These are phyloP conservation scores for Acromyrmex charruanus DNA, from an alignment of 1,140 invertebrate species.

Conservation along the genomic window DNA sequence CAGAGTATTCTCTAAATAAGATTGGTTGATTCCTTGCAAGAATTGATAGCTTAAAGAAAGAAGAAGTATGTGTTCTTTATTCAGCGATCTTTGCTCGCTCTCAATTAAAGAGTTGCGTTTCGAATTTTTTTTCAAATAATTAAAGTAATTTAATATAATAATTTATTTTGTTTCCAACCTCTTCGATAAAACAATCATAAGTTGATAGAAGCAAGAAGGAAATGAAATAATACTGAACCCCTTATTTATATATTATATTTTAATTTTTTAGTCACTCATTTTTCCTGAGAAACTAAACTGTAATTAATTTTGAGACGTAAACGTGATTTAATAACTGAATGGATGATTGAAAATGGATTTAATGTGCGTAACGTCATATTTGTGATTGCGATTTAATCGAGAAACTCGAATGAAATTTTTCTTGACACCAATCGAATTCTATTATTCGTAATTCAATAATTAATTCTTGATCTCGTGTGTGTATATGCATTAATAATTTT, in stretches of 20 bases:
- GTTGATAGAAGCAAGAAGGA: background rate
- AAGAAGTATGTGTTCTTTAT: background rate
- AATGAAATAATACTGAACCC: background rate
- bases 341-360: background rate
- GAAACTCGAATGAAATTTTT: background rate
- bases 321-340: background rate
- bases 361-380: background rate
- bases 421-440: background rate
- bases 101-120: constrained; percentile 6
- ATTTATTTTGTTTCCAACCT: background rate
- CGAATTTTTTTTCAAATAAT: background rate
- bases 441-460: background rate
- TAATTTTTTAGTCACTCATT: too few relatives aligned
- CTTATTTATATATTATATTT: background rate
- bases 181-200: background rate
- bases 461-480: background rate
- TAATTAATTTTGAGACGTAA: background rate
- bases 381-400: background rate
- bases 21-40: background rate
- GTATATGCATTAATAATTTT: background rate
- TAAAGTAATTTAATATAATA: background rate
- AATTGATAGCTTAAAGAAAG: background rate
- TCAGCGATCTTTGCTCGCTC: background rate
- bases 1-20: constrained; percentile 38
- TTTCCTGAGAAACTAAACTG: background rate